Conservation (phyloP, 2,113 vertebrate genomes). For the Megaptera novaeangliae region DNA sequence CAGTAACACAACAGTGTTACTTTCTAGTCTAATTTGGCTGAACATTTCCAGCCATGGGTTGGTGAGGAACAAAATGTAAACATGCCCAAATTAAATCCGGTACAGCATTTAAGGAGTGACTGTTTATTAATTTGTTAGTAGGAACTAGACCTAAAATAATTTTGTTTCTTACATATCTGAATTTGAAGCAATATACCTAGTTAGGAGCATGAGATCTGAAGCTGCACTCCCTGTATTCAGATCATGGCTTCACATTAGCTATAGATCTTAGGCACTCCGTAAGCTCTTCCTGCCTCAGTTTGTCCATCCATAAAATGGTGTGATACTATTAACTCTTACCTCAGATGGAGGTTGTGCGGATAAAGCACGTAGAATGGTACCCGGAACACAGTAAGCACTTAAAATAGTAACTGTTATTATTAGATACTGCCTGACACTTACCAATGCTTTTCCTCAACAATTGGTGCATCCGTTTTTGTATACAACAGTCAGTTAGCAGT, state of each 20-base stretch:
- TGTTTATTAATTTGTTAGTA: neutral
- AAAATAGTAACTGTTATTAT: neutral
- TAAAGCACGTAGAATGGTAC: neutral
- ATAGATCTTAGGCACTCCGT: neutral
- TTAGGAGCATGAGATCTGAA: neutral
- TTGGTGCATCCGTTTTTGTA: neutral
- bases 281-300: neutral
- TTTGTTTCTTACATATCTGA: neutral
- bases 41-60: neutral
- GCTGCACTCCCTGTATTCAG: neutral
- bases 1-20: neutral
- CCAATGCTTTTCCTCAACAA: neutral
- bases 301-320: neutral
- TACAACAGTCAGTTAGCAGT: neutral
- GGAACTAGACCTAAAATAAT: neutral
- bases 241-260: neutral
- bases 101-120: neutral
- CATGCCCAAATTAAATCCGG: conserved; percentile 10
- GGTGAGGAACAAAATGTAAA: neutral
- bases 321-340: neutral
- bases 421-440: neutral
- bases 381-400: neutral
- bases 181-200: neutral
- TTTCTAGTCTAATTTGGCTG: neutral
- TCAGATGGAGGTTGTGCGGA: neutral